phyloP scores from a whole-genome alignment of 2,113 vertebrate species.

The Diglossa brunneiventris region DNA sequence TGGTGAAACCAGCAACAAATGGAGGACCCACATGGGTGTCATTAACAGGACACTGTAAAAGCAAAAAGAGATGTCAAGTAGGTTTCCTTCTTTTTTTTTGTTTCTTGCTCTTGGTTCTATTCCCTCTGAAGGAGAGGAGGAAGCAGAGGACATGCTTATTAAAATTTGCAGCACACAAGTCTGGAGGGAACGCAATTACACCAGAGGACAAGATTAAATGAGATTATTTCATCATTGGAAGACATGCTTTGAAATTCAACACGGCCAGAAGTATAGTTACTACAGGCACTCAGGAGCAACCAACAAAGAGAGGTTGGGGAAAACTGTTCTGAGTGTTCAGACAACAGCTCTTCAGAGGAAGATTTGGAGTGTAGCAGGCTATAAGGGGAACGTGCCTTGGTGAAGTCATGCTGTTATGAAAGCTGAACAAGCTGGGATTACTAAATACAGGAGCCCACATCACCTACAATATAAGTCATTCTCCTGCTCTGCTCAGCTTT shows the following conservation, averaged over 20 bases:
- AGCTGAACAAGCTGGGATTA: not conserved
- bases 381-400: not conserved
- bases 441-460: not conserved
- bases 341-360: not conserved
- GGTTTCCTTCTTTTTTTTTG: not conserved
- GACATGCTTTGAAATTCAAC: conserved; percentile 46
- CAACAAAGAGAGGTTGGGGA: not conserved
- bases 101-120: not conserved
- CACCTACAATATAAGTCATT: not conserved
- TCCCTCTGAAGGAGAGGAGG: not conserved
- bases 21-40: not conserved
- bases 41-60: not conserved
- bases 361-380: not conserved
- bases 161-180: not conserved
- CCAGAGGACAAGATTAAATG: not conserved
- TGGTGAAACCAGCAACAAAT: not conserved
- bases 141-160: conserved; percentile 1
- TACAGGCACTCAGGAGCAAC: not conserved
- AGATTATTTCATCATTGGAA: conserved; percentile 43
- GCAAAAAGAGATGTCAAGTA: not conserved
- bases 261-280: not conserved
- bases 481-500: not conserved
- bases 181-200: not conserved
- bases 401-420: not conserved
- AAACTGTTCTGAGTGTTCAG: not conserved